These are phyloP conservation scores for Sphecodes monilicornis DNA, from an alignment of 2,888 invertebrate genomes.

Conservation along the genomic window DNA sequence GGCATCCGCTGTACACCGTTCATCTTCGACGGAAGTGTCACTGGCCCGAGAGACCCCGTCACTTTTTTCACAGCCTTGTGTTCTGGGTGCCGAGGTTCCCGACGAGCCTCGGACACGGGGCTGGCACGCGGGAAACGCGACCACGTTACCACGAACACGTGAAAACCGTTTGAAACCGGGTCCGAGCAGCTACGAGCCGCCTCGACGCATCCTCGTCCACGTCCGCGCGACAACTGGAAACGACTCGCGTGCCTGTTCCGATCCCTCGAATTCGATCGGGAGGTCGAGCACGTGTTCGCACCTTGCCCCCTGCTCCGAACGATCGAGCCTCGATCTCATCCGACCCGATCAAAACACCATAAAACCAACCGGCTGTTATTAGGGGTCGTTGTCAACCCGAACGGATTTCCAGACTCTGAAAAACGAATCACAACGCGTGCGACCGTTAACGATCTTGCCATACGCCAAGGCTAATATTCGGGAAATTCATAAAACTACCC, in stretches of 20 bases:
- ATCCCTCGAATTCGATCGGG: slow-evolving; percentile 27
- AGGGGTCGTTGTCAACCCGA: neutral
- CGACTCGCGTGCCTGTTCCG: slow-evolving; percentile 30
- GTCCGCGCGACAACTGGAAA: slow-evolving; percentile 48
- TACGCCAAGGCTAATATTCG: neutral
- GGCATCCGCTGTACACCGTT: slow-evolving; percentile 76
- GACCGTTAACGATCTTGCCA: neutral
- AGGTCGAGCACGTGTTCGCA: slow-evolving; percentile 30
- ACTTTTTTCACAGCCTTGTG: slow-evolving; percentile 16
- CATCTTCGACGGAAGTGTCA: slow-evolving; percentile 69
- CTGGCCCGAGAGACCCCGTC: neutral
- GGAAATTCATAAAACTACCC: too few relatives aligned
- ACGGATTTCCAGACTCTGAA: neutral
- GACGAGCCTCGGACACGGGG: neutral
- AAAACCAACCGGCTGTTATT: neutral
- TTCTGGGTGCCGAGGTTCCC: neutral
- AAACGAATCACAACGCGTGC: neutral
- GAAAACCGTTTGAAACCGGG: slow-evolving; percentile 28
- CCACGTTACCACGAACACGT: neutral
- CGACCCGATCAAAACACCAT: slow-evolving; percentile 1
- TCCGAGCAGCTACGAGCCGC: slow-evolving; percentile 24
- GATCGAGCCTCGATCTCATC: neutral
- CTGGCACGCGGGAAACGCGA: slow-evolving; percentile 28
- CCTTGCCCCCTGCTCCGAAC: neutral
- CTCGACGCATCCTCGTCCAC: slow-evolving; percentile 38